These are phyloP conservation scores for Dendrolimus pini DNA, from an alignment of 2,888 invertebrate genomes.

Conservation along the genomic window DNA sequence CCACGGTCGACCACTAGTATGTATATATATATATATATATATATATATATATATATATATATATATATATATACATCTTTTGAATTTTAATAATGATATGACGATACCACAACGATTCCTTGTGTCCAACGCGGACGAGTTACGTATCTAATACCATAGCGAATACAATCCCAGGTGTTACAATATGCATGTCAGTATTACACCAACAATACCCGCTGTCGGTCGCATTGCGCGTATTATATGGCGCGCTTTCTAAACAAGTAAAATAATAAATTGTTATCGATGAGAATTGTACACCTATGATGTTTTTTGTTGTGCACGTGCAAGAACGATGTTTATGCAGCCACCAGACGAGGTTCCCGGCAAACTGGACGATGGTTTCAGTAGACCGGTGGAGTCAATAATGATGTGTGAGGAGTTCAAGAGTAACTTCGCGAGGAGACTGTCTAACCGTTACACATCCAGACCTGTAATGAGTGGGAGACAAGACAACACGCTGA, in stretches of 20 bases:
- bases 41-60: no score
- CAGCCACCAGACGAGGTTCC: slow-evolving; percentile 28
- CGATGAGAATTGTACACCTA: slow-evolving; percentile 31
- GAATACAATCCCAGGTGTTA: neutral
- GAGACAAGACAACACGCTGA: slow-evolving; percentile 38
- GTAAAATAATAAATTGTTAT: slow-evolving; percentile 23
- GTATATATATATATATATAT: no score
- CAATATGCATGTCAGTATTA: slow-evolving; percentile 16
- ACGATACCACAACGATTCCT: neutral
- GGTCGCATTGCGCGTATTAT: slow-evolving; percentile 21
- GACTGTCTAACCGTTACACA: slow-evolving; percentile 61
- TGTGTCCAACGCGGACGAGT: neutral
- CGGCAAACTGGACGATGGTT: slow-evolving; percentile 42
- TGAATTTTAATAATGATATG: neutral
- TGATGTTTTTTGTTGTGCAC: slow-evolving; percentile 29
- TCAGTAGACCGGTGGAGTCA: slow-evolving; percentile 60
- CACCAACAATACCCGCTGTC: slow-evolving; percentile 18
- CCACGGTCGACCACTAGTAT: no score
- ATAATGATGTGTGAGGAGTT: slow-evolving; percentile 70
- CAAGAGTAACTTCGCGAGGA: slow-evolving; percentile 67
- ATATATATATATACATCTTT: no score
- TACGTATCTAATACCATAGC: neutral
- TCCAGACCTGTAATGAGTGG: slow-evolving; percentile 37
- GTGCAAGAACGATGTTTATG: slow-evolving; percentile 42
- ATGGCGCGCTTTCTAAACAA: slow-evolving; percentile 23